Conservation (phyloP, 2,113 vertebrate genomes). For the Gnathonemus echidnorhynchus region DNA sequence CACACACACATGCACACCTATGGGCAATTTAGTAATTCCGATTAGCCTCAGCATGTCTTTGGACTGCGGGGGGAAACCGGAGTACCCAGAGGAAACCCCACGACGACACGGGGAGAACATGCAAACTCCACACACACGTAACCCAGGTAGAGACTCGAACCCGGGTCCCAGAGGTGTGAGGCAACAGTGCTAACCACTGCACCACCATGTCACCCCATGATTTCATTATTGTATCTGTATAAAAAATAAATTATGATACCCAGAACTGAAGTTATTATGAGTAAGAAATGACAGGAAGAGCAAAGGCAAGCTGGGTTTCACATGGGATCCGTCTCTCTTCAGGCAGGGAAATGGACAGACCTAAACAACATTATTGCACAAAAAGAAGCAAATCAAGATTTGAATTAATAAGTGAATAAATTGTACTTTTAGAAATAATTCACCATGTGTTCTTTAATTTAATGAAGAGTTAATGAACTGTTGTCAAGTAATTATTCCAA, state of each 20-base stretch:
- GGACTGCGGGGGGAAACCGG: too few relatives aligned
- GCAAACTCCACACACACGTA: too few relatives aligned
- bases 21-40: too few relatives aligned
- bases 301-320: background rate
- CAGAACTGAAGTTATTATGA: background rate
- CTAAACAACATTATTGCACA: background rate
- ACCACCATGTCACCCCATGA: background rate
- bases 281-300: background rate
- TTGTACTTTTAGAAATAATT: background rate
- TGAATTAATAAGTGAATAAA: background rate
- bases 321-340: background rate
- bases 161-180: too few relatives aligned
- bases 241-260: background rate
- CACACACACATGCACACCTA: too few relatives aligned
- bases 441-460: background rate
- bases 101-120: too few relatives aligned
- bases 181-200: too few relatives aligned
- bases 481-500: background rate
- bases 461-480: slow-evolving; percentile 7
- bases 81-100: too few relatives aligned
- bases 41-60: too few relatives aligned
- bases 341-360: background rate
- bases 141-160: too few relatives aligned
- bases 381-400: background rate
- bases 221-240: background rate